Evolutionary conservation across 2,113 vertebrate genomes (phyloP).

Genomic region (Burhinus oedicnemus): DNA sequence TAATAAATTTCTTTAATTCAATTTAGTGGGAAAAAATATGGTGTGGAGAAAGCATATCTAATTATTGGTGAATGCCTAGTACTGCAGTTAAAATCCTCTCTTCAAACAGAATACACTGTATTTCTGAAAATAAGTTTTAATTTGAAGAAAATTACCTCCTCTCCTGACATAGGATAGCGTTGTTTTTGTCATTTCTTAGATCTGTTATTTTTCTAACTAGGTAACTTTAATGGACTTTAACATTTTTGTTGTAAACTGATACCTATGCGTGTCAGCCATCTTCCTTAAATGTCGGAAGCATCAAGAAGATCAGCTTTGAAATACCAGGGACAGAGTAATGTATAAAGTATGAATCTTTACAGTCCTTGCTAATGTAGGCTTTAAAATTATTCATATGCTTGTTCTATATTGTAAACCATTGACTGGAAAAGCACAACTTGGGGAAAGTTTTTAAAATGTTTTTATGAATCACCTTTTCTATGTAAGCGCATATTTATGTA

Average conservation of each 20-base stretch:
- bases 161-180: background rate
- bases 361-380: background rate
- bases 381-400: background rate
- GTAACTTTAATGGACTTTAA: background rate
- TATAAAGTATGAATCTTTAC: background rate
- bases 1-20: background rate
- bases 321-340: background rate
- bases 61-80: background rate
- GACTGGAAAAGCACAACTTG: background rate
- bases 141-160: background rate
- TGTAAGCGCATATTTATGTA: rapidly evolving
- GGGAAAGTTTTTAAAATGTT: background rate
- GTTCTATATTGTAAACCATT: background rate
- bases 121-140: background rate
- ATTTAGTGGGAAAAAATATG: background rate
- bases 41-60: background rate
- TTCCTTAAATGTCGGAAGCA: background rate
- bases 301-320: background rate
- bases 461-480: background rate
- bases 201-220: background rate
- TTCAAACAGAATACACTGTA: background rate
- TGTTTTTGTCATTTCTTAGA: background rate
- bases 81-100: background rate
- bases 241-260: slow-evolving; percentile 47
- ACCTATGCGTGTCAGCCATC: background rate